phyloP scores from a whole-genome alignment of 2,888 invertebrate genomes.

The Himalopsyche kuldschensis region DNA sequence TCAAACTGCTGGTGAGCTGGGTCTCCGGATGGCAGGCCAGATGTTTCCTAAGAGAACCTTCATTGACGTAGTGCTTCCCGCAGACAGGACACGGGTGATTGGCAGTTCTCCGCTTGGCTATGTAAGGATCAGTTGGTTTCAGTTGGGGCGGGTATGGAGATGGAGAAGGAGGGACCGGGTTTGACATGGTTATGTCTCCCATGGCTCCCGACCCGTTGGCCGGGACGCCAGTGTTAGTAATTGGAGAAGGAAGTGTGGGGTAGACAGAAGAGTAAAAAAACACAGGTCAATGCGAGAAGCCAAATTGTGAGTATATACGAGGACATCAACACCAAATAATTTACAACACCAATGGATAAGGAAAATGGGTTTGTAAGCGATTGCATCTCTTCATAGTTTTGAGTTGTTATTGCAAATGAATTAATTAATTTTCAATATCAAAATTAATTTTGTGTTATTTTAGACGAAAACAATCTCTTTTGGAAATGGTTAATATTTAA shows the following conservation, averaged over 20 bases:
- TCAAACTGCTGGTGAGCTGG: constrained; percentile 80
- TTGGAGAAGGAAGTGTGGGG: constrained; percentile 40
- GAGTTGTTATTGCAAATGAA: too few relatives aligned
- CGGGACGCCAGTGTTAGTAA: constrained; percentile 41
- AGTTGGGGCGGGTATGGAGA: constrained; percentile 61
- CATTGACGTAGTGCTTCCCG: constrained; percentile 94
- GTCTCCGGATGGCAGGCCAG: constrained; percentile 93
- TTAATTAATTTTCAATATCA: too few relatives aligned
- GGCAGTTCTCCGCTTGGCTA: constrained; percentile 91
- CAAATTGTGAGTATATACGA: constrained; percentile 18
- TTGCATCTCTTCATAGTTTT: not conserved
- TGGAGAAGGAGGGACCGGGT: constrained; percentile 53
- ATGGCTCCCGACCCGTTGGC: constrained; percentile 39
- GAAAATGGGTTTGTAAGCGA: not conserved
- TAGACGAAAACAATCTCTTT: too few relatives aligned
- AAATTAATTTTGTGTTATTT: too few relatives aligned
- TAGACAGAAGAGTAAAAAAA: constrained; percentile 39
- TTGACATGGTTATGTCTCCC: constrained; percentile 30
- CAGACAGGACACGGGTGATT: constrained; percentile 95
- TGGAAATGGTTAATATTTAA: too few relatives aligned
- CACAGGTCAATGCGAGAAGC: constrained; percentile 44
- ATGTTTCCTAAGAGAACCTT: constrained; percentile 89
- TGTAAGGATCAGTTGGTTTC: constrained; percentile 73
- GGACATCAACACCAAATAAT: constrained; percentile 6
- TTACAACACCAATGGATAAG: constrained; percentile 16